Base-by-base conservation (phyloP, 2,888 invertebrate genomes). In the Acanthosepion lycidas region DNA sequence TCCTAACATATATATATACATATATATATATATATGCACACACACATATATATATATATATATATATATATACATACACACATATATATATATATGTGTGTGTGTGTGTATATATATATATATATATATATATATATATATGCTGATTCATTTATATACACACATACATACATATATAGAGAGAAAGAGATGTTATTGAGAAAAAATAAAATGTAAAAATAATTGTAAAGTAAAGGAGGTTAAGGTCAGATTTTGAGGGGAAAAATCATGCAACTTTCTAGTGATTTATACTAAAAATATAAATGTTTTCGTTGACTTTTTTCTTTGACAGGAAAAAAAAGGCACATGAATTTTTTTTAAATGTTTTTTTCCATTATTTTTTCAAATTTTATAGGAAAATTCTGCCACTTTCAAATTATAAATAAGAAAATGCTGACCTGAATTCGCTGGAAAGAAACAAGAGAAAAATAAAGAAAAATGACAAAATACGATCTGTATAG, bases 361-460 rank as follows among this genome's bases (percentile, higher is more conserved):
- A 78, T n/a, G 9, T n/a, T n/a, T 55, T 55, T 55, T 55, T 51
- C 15, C 15, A 12, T 51, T 51, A 5, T 51, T 51, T 51, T 12
- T 12, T n/a, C 20, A 49, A 23, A 78, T 9, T 78, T n/a, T 28
- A n/a, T 78, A 78, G 5, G 15, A 12, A 78, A n/a, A n/a, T 78
- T 28, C n/a, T 78, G 78, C 28, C 28, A 78, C n/a, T 78, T 78
- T n/a, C n/a, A 78, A 78, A 9, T 78, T 78, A n/a, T 78, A n/a
- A 78, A 78, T 78, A 78, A n/a, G 18, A 78, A 78, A 78, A 78
- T 78, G 78, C 78, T 78, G n/a, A 78, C 78, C 78, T 78, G 78
- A 78, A 78, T 78, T 78, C 78, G n/a, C 78, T 78, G 78, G n/a
- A 78, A 78, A 78, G n/a, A n/a, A 78, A 78, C n/a, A 78, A 78